Evolutionary conservation across 1,140 invertebrate species (phyloP).

Genomic region (Danaus plexippus): DNA sequence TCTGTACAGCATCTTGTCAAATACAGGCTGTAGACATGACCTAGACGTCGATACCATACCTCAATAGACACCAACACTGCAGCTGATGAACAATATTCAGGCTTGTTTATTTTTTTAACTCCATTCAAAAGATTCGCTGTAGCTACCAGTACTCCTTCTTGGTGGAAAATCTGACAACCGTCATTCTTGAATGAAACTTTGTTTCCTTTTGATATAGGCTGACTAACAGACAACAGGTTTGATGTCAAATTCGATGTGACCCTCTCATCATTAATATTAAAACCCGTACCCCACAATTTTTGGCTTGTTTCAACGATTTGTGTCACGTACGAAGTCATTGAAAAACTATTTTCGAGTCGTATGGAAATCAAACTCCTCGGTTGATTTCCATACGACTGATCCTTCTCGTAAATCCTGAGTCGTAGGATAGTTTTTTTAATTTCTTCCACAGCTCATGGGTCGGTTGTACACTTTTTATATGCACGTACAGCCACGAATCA

Average conservation of each 20-base stretch:
- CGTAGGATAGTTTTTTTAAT: no score
- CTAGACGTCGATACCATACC: conserved; percentile 29
- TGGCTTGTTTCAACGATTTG: no score
- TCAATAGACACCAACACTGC: conserved; percentile 6
- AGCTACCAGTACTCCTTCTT: conserved; percentile 8
- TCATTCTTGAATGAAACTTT: conserved; percentile 14
- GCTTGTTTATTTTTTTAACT: conserved; percentile 16
- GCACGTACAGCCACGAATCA: conserved; percentile 1
- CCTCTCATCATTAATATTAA: no score
- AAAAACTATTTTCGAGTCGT: no score
- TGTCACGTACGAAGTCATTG: no score
- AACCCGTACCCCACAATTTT: no score
- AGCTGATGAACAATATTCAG: conserved; percentile 1
- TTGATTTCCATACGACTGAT: no score
- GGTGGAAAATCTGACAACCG: conserved; percentile 16
- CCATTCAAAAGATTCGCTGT: conserved; percentile 17
- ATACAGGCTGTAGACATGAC: conserved; percentile 21
- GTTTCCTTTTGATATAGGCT: conserved; percentile 14
- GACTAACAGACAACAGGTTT: conserved; percentile 18
- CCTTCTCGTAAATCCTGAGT: no score
- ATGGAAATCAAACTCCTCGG: no score
- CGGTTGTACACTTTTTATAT: no score
- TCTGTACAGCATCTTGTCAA: conserved; percentile 17
- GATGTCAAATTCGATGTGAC: conserved; percentile 9
- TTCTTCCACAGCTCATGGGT: no score